Conservation (phyloP, 30 jellyfish, hydroid and myxozoan genomes). For the Aurelia aurita region DNA sequence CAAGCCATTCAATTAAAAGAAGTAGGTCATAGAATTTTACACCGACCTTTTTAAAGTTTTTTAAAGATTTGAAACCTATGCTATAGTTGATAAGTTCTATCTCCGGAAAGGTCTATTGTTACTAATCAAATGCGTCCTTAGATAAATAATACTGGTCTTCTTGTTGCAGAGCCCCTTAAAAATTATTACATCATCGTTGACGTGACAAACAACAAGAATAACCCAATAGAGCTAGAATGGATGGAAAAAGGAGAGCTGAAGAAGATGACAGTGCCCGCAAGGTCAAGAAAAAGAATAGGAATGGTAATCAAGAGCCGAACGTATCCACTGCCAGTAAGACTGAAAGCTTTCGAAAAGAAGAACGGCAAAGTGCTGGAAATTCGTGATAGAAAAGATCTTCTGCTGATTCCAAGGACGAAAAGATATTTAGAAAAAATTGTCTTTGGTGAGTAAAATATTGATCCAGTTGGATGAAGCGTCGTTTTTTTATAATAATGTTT, state of each 20-base stretch:
- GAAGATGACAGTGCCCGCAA: background rate
- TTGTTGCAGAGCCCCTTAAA: background rate
- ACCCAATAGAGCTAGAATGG: background rate
- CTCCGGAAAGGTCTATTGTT: too few relatives aligned
- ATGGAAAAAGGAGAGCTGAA: constrained; percentile 1
- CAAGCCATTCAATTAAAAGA: too few relatives aligned
- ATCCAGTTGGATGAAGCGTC: too few relatives aligned
- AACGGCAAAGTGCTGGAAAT: background rate
- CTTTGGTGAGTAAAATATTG: constrained; percentile 15
- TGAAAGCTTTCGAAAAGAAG: constrained; percentile 6
- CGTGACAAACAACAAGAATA: constrained; percentile 1
- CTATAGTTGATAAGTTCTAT: too few relatives aligned
- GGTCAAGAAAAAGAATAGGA: background rate
- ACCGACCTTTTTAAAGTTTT: too few relatives aligned
- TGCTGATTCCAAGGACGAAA: constrained; percentile 32
- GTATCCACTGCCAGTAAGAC: constrained; percentile 11
- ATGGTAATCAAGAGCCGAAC: background rate
- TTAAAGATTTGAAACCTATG: too few relatives aligned
- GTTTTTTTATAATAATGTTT: too few relatives aligned
- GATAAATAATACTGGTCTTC: background rate
- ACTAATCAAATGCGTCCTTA: too few relatives aligned
- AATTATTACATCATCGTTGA: constrained; percentile 7
- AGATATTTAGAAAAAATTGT: constrained; percentile 8
- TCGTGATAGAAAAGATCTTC: constrained; percentile 15
- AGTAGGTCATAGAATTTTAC: too few relatives aligned